These are phyloP conservation scores for Tetrapedia diversipes DNA, from an alignment of 2,888 invertebrate genomes.

Conservation along the genomic window DNA sequence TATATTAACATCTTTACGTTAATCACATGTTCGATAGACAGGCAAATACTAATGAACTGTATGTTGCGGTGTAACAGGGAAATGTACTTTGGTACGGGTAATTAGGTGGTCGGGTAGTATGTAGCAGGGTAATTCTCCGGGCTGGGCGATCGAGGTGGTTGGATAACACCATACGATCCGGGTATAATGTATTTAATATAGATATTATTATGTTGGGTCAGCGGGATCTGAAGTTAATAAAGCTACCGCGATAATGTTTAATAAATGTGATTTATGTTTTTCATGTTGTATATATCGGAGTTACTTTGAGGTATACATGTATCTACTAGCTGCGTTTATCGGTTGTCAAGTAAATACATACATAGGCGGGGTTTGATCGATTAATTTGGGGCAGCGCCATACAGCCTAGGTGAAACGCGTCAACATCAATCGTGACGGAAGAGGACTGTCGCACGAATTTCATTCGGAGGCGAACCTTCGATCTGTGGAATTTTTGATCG, in stretches of 20 bases:
- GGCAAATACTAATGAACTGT: no score
- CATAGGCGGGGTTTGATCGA: not conserved
- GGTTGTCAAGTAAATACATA: not conserved
- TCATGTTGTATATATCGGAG: not conserved
- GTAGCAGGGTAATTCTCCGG: not conserved
- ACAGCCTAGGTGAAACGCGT: not conserved
- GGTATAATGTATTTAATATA: not conserved
- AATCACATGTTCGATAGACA: no score
- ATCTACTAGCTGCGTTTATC: not conserved
- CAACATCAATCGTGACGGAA: conserved; percentile 18
- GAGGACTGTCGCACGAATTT: not conserved
- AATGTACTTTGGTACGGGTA: not conserved
- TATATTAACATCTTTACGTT: no score
- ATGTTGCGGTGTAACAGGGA: not conserved
- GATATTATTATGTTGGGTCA: not conserved
- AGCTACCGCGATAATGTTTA: not conserved
- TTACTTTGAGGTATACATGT: not conserved
- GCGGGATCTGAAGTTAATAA: not conserved
- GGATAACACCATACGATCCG: not conserved
- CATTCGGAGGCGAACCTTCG: not conserved
- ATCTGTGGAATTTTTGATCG: conserved; percentile 13
- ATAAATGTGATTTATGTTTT: not conserved
- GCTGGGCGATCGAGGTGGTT: not conserved
- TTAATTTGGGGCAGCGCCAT: not conserved
- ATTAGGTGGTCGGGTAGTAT: not conserved